phyloP scores from a whole-genome alignment of 2,113 vertebrate genomes.

The Kryptolebias marmoratus region DNA sequence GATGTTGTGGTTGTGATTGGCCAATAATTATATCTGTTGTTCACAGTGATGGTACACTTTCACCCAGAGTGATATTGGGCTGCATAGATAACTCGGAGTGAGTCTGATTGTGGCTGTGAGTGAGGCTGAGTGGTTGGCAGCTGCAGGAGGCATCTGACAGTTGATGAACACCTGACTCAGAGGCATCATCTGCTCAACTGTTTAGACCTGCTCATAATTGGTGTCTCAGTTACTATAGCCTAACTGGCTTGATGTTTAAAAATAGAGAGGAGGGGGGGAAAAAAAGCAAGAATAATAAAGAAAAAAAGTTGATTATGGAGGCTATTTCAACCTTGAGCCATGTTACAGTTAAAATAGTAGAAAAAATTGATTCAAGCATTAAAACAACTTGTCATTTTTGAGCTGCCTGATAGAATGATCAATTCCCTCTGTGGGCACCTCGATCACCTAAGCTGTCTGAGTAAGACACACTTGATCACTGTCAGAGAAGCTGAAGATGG shows the following conservation, averaged over 20 bases:
- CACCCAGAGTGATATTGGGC: slow-evolving; percentile 24
- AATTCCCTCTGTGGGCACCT: slow-evolving; percentile 79
- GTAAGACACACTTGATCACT: slow-evolving; percentile 82
- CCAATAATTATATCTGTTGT: slow-evolving; percentile 60
- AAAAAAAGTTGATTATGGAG: slow-evolving; percentile 25
- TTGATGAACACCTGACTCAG: slow-evolving; percentile 49
- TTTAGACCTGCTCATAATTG: slow-evolving; percentile 50
- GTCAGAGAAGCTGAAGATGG: slow-evolving; percentile 73
- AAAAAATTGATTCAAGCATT: slow-evolving; percentile 68
- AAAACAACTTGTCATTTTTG: slow-evolving; percentile 78
- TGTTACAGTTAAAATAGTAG: slow-evolving; percentile 61
- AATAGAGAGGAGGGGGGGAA: slow-evolving; percentile 17
- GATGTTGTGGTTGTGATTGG: slow-evolving; percentile 53
- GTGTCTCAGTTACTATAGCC: slow-evolving; percentile 17
- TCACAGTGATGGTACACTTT: slow-evolving; percentile 31
- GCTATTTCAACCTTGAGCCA: slow-evolving; percentile 48
- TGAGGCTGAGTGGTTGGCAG: slow-evolving; percentile 9
- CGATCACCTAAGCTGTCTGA: slow-evolving; percentile 77
- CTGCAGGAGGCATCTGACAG: slow-evolving; percentile 37
- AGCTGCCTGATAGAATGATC: slow-evolving; percentile 77
- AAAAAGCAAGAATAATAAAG: neutral
- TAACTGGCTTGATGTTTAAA: slow-evolving; percentile 8
- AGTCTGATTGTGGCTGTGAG: slow-evolving; percentile 18
- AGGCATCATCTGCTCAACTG: slow-evolving; percentile 43
- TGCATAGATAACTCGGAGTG: slow-evolving; percentile 28